Base-by-base conservation (phyloP, 2,888 invertebrate species). In the Pherbina coryleti region DNA sequence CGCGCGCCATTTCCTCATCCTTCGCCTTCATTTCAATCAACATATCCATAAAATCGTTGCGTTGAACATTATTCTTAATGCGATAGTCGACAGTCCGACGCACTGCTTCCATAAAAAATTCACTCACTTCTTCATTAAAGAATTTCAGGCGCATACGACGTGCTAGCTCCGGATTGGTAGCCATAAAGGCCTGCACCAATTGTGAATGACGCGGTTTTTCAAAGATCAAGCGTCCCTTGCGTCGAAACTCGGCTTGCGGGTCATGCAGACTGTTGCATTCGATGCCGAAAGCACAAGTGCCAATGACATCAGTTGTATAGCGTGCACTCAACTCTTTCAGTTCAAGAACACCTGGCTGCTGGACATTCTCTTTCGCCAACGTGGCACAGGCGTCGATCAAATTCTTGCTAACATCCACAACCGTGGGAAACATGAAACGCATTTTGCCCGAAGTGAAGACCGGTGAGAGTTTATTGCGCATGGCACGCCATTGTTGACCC, bases 11-110 rank as follows among this genome's bases (percentile, higher is more conserved):
- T 14, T 31, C 57, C 75, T 83, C 66, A 81, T 82, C 19, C 80
- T 90, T 88, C 78, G 90, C 89, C 76, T 90, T 91, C 69, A 92
- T 79, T 55, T 91, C 90, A 34, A 92, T 90, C 49, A 93, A 82
- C 19, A 92, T 82, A 81, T 92, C 91, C 80, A 93, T 86, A 80
- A 93, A 92, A 85, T 93, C 92, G 76, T 91, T 91, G 75, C 91
- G 86, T 0, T 84, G 85, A 0, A 92, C 81, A 19, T 90, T 84
- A 66, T 88, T 86, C 74, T 75, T 22, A 28, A 67, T 60, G 9
- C 82, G 79, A 57, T 79, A 79, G 0, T 75, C 76, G 0, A 81
- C 80, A 0, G 82, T 82, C 19, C 79, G 49, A 3, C 37, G 66
- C 1, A 82, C 79, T 9, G 77, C 74, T 17, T 70, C 64, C 49